Conservation (phyloP, 2,888 invertebrate species). For the Chrysodeixis includens region DNA sequence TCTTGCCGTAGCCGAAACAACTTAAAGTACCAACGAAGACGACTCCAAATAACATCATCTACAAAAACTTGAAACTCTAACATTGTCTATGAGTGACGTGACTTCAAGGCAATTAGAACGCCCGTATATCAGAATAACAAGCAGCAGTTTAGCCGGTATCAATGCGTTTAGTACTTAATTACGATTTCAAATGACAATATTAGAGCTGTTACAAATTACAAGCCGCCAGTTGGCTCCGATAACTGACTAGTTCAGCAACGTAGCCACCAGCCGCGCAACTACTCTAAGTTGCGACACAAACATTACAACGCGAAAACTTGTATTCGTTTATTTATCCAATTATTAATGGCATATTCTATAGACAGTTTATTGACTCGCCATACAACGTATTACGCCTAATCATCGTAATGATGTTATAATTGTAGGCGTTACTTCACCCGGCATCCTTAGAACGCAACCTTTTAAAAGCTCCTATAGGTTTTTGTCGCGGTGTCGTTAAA, state of each 20-base stretch:
- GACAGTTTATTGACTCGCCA: constrained; percentile 28
- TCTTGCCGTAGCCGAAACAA: constrained; percentile 27
- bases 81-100: constrained; percentile 13
- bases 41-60: constrained; percentile 25
- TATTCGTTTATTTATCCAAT: constrained; percentile 68
- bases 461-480: constrained; percentile 35
- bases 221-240: constrained; percentile 61
- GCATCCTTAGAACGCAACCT: constrained; percentile 35
- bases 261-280: constrained; percentile 59
- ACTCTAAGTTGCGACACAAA: constrained; percentile 67
- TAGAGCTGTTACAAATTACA: constrained; percentile 52
- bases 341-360: constrained; percentile 28
- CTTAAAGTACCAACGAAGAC: constrained; percentile 18
- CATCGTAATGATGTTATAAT: constrained; percentile 29
- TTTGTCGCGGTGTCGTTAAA: constrained; percentile 36
- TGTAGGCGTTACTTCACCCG: constrained; percentile 27
- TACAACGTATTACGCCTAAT: constrained; percentile 27
- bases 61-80: constrained; percentile 6
- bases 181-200: constrained; percentile 52
- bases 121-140: constrained; percentile 23
- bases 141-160: constrained; percentile 35
- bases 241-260: constrained; percentile 62
- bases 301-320: constrained; percentile 68
- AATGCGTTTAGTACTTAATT: constrained; percentile 42
- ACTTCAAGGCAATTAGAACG: constrained; percentile 43